These are phyloP conservation scores for Pandion haliaetus DNA, from an alignment of 2,113 vertebrate genomes.

Conservation along the genomic window DNA sequence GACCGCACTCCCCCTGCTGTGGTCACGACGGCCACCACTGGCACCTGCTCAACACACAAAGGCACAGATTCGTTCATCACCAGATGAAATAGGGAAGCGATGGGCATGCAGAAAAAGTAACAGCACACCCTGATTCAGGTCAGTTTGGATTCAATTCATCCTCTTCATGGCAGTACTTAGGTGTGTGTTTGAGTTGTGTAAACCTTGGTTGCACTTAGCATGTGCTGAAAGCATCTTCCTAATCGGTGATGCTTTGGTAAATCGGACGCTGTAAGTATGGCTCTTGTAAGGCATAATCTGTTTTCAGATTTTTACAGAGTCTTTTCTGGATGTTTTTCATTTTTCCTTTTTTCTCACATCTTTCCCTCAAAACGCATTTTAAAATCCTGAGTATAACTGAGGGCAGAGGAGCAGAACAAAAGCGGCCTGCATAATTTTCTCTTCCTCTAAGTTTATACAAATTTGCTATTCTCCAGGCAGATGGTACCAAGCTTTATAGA, in stretches of 20 bases:
- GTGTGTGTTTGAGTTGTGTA: background rate
- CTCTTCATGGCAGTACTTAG: background rate
- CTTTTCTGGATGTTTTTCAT: background rate
- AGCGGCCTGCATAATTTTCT: background rate
- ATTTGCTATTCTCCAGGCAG: background rate
- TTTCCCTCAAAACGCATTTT: background rate
- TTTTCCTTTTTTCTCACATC: background rate
- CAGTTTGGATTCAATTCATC: background rate
- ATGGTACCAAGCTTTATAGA: background rate
- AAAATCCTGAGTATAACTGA: background rate
- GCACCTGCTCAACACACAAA: conserved; percentile 73
- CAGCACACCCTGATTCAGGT: background rate
- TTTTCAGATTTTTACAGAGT: background rate
- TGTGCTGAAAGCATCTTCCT: background rate
- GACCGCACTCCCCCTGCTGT: conserved; percentile 82
- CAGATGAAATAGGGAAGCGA: background rate
- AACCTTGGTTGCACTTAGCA: background rate
- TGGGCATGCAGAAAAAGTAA: background rate
- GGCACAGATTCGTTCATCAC: background rate
- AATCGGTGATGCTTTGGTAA: background rate
- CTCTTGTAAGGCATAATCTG: background rate
- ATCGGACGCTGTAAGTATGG: background rate
- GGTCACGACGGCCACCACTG: conserved; percentile 78
- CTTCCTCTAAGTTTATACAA: background rate
- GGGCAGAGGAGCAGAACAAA: background rate